Evolutionary conservation across 92 coral and sea anemone genomes (phyloP).

Genomic region (Isaurus tuberculatus): DNA sequence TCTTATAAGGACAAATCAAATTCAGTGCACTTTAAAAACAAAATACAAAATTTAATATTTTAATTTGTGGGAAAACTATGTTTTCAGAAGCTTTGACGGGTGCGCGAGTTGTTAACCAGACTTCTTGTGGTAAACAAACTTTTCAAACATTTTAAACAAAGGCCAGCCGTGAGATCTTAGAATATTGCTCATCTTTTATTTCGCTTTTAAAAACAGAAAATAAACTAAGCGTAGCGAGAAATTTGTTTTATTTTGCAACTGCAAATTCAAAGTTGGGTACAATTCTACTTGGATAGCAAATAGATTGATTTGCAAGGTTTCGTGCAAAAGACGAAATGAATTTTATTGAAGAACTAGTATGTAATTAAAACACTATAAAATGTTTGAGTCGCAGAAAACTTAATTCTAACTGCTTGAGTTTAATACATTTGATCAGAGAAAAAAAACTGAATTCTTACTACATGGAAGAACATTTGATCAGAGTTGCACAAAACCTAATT

Average conservation of each 20-base stretch:
- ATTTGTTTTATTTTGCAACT: not conserved
- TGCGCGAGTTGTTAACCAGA: not conserved
- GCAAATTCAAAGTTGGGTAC: not conserved
- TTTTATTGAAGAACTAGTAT: not conserved
- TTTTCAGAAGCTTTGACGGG: not conserved
- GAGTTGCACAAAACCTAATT: no score
- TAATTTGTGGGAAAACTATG: conserved; percentile 12
- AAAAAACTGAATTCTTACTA: no score
- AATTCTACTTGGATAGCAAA: not conserved
- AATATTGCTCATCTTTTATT: not conserved
- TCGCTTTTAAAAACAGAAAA: conserved; percentile 1
- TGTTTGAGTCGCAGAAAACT: no score
- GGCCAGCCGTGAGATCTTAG: not conserved
- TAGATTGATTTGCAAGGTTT: not conserved
- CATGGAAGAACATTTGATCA: no score
- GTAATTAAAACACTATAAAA: not conserved
- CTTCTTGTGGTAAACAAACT: conserved; percentile 3
- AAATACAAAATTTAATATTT: no score
- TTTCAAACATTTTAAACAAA: conserved; percentile 14
- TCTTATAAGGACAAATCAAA: not conserved
- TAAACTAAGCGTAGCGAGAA: not conserved
- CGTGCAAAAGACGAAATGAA: no score
- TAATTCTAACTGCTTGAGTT: no score
- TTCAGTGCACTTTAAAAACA: no score
- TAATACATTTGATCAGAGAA: no score